A percentile compares a stretch with the other conserved stretches of the same genome.
Conservation (phyloP, 2,113 vertebrate genomes). For the Podarcis muralis region DNA sequence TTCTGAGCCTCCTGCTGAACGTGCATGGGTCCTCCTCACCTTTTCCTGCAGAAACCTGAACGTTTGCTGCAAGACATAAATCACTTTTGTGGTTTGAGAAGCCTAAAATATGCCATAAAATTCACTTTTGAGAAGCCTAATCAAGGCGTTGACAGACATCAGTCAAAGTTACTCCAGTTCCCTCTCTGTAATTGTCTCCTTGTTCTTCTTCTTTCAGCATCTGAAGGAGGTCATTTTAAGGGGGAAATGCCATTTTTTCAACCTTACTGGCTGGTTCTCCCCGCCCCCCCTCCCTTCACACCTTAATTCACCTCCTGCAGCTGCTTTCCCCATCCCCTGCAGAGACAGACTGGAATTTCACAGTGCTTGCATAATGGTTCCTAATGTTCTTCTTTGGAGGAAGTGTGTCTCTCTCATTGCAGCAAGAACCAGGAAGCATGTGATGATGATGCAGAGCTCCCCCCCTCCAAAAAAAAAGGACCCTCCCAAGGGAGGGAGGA, state of each 20-base stretch:
- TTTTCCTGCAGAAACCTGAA: background rate
- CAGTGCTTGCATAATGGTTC: background rate
- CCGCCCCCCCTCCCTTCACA: background rate
- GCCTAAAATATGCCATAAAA: background rate
- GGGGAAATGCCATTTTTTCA: background rate
- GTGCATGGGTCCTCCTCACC: accelerated
- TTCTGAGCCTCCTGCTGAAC: background rate
- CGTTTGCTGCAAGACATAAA: background rate
- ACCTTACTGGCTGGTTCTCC: background rate
- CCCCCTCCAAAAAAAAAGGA: background rate
- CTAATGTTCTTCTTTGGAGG: background rate
- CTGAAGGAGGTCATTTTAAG: background rate
- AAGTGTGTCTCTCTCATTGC: background rate
- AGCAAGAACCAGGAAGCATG: background rate
- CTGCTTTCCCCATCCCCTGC: background rate
- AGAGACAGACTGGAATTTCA: background rate
- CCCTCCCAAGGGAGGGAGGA: too few relatives aligned
- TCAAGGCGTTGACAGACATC: background rate
- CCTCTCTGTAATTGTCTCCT: background rate
- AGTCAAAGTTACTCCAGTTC: background rate
- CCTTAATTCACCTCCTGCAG: background rate
- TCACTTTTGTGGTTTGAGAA: background rate
- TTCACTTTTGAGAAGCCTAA: background rate
- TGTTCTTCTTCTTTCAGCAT: background rate
- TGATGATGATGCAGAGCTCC: background rate